A percentile compares a stretch with the other conserved stretches of the same genome.
Evolutionary conservation across 2,113 vertebrate species (phyloP).

Genomic region (Pardalotus punctatus): DNA sequence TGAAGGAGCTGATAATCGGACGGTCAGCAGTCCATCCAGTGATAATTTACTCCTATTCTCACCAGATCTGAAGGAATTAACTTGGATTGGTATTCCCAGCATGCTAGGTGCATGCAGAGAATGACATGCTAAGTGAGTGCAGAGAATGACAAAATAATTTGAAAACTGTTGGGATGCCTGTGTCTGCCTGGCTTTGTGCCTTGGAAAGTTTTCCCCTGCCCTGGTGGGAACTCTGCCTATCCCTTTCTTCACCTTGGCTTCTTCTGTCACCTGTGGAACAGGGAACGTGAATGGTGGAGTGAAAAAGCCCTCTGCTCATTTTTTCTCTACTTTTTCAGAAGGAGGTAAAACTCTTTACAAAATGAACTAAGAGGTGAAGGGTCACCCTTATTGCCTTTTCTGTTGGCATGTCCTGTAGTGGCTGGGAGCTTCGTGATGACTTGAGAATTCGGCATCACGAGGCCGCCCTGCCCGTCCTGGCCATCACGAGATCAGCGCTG

Average conservation of each 20-base stretch:
- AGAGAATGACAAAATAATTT: neutral
- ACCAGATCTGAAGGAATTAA: neutral
- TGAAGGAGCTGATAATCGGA: neutral
- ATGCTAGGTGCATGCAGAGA: neutral
- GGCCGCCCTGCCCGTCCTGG: neutral
- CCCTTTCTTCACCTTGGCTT: neutral
- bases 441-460: neutral
- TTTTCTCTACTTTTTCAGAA: neutral
- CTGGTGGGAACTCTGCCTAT: neutral
- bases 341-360: neutral
- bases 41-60: neutral
- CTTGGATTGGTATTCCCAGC: neutral
- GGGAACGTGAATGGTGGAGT: neutral
- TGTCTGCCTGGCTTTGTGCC: neutral
- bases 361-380: neutral
- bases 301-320: neutral
- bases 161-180: neutral
- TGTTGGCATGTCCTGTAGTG: neutral
- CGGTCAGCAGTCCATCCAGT: no score
- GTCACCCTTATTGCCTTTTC: neutral
- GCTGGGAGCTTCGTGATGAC: neutral
- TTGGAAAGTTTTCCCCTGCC: neutral
- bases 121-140: neutral
- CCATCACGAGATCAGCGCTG: neutral
- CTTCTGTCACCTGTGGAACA: rapidly evolving